phyloP scores from a whole-genome alignment of 2,888 invertebrate species.

The Yponomeuta malinellus region DNA sequence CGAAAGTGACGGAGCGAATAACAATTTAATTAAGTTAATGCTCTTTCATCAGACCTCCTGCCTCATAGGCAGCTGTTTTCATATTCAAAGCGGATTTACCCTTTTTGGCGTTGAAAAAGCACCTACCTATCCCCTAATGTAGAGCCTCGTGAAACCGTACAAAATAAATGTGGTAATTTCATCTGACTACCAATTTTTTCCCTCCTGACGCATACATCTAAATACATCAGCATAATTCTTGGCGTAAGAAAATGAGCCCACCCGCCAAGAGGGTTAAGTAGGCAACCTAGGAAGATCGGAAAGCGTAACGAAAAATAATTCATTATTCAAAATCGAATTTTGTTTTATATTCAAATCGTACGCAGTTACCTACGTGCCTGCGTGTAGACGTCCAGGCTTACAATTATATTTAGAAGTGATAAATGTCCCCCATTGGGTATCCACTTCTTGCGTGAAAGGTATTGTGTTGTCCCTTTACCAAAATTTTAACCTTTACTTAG shows the following conservation, averaged over 20 bases:
- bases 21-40: constrained; percentile 1
- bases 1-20: neutral
- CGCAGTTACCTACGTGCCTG: neutral
- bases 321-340: neutral
- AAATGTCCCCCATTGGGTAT: neutral
- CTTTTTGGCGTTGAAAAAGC: constrained; percentile 48
- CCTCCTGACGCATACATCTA: constrained; percentile 55
- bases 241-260: constrained; percentile 31
- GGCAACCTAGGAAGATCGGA: constrained; percentile 31
- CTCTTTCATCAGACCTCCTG: neutral
- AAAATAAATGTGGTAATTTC: constrained; percentile 62
- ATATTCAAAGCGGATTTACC: constrained; percentile 3
- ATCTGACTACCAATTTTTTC: constrained; percentile 45
- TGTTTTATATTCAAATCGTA: neutral
- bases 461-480: constrained; percentile 41
- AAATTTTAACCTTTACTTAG: constrained; percentile 56
- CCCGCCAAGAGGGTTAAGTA: constrained; percentile 33
- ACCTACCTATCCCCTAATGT: constrained; percentile 4
- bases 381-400: neutral
- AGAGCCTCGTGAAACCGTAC: constrained; percentile 36
- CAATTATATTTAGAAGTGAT: neutral
- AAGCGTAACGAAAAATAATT: constrained; percentile 30
- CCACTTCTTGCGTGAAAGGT: constrained; percentile 5
- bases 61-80: neutral
- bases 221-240: constrained; percentile 60